phyloP scores from a whole-genome alignment of 53 echinoderm and acorn worm genomes.

The Hippasteria phrygiana region DNA sequence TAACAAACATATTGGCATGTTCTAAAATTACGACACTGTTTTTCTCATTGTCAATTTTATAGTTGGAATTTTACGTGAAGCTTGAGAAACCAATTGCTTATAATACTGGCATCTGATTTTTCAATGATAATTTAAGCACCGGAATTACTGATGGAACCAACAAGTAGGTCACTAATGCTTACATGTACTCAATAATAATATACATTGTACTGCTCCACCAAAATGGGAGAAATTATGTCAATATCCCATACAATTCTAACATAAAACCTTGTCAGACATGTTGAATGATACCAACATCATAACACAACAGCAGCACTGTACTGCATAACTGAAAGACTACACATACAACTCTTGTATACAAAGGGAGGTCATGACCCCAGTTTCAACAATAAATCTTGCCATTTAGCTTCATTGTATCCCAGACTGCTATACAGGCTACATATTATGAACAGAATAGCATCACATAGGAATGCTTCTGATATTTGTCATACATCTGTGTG shows the following conservation, averaged over 20 bases:
- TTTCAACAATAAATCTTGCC: conserved; percentile 30
- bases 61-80: too few species aligned
- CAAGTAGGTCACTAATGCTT: too few species aligned
- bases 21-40: too few species aligned
- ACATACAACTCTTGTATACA: background rate
- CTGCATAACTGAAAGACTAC: background rate
- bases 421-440: background rate
- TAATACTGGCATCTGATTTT: too few species aligned
- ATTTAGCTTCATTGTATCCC: background rate
- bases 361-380: conserved; percentile 12
- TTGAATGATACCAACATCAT: background rate
- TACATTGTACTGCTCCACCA: too few species aligned
- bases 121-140: too few species aligned
- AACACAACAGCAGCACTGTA: background rate
- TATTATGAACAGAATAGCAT: conserved; percentile 1
- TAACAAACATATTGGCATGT: too few species aligned
- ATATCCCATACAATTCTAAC: background rate
- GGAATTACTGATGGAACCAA: too few species aligned
- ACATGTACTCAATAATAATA: too few species aligned
- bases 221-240: too few species aligned
- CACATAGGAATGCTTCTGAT: conserved; percentile 5
- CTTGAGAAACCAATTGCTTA: too few species aligned
- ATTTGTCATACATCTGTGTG: conserved; percentile 17
- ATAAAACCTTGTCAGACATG: background rate
- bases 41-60: too few species aligned